phyloP scores from a whole-genome alignment of 2,888 invertebrate species.

The Troglohyphantes excavatus region DNA sequence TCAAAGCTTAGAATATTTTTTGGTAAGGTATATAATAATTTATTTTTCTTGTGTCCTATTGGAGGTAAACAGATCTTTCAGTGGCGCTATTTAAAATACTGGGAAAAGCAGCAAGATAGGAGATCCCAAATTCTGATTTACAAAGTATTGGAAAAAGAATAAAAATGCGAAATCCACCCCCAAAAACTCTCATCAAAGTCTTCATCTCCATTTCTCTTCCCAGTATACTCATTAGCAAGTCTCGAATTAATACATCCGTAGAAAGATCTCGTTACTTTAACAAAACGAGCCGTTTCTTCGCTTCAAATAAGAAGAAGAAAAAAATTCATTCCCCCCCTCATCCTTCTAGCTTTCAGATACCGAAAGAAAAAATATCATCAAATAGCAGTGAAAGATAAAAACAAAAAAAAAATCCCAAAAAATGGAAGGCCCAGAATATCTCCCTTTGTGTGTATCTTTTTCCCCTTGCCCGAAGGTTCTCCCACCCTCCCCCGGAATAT shows the following conservation, averaged over 20 bases:
- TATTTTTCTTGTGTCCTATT: too few species aligned
- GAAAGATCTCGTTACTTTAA: slow-evolving; percentile 61
- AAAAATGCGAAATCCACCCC: not conserved
- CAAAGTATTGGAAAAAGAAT: not conserved
- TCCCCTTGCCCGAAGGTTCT: slow-evolving; percentile 34
- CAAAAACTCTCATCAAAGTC: not conserved
- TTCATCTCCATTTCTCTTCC: slow-evolving; percentile 5
- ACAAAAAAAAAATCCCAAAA: slow-evolving; percentile 17
- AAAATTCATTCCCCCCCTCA: not conserved
- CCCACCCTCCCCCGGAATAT: slow-evolving; percentile 45
- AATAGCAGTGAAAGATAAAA: not conserved
- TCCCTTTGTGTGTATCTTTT: slow-evolving; percentile 41
- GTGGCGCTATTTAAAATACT: too few species aligned
- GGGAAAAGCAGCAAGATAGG: too few species aligned
- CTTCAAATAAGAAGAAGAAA: slow-evolving; percentile 24
- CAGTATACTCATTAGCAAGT: slow-evolving; percentile 53
- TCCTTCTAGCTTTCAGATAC: slow-evolving; percentile 4
- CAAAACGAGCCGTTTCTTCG: slow-evolving; percentile 53
- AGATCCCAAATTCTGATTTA: not conserved
- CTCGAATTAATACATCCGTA: slow-evolving; percentile 55
- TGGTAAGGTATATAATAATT: too few species aligned
- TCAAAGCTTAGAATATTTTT: too few species aligned
- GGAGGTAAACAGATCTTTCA: too few species aligned
- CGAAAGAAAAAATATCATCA: not conserved
- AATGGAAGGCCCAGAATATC: slow-evolving; percentile 36